These are phyloP conservation scores for Epicampocera succincta DNA, from an alignment of 2,888 invertebrate genomes.

Conservation along the genomic window DNA sequence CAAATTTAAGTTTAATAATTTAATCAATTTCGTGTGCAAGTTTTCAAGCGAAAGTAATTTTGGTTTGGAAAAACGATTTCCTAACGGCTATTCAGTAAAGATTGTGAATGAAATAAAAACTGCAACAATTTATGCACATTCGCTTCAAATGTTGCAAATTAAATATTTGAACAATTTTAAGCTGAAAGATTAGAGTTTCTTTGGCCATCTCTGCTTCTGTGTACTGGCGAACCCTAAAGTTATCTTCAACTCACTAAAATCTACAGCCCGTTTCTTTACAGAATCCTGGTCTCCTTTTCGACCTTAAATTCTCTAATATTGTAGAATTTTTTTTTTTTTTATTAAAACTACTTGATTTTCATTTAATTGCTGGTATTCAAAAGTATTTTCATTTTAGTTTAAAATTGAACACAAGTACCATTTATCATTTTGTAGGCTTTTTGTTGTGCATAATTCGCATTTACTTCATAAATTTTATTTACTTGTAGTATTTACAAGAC, in stretches of 20 bases:
- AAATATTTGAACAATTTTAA: no score
- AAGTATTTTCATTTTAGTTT: constrained; percentile 4
- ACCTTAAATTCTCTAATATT: no score
- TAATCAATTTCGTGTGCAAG: constrained; percentile 6
- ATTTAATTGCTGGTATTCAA: neutral
- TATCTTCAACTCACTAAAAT: no score
- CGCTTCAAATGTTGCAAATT: no score
- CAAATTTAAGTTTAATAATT: constrained; percentile 50
- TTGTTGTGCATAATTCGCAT: neutral
- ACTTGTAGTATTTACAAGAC: constrained; percentile 34
- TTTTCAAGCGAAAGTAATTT: constrained; percentile 18
- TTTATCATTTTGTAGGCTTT: constrained; percentile 24
- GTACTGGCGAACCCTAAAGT: no score
- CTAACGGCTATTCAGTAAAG: constrained; percentile 2
- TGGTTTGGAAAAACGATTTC: constrained; percentile 2
- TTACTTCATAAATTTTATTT: constrained; percentile 18
- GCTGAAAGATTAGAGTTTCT: no score
- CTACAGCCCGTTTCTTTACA: no score
- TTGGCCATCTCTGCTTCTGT: no score
- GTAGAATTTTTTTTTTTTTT: no score
- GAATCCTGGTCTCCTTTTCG: no score
- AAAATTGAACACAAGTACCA: neutral
- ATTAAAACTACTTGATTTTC: no score
- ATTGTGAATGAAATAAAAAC: neutral
- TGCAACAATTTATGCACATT: no score